These are phyloP conservation scores for Cyclina sinensis DNA, from an alignment of 1,140 invertebrate genomes.

Conservation along the genomic window DNA sequence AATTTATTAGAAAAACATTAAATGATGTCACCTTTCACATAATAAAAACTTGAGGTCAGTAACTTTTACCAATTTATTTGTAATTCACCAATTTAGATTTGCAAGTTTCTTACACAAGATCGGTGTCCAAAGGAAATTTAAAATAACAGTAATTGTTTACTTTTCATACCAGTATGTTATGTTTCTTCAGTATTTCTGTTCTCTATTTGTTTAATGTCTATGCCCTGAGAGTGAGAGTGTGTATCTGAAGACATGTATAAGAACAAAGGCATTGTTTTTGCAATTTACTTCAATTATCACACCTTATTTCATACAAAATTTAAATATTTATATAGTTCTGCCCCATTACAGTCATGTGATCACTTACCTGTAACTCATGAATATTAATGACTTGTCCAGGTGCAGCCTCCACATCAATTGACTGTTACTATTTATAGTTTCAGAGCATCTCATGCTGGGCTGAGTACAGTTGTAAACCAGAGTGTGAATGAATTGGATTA, in stretches of 20 bases:
- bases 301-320: neutral
- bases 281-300: neutral
- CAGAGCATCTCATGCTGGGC: constrained; percentile 23
- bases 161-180: neutral
- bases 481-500: constrained; percentile 2
- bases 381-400: constrained; percentile 4
- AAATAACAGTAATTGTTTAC: neutral
- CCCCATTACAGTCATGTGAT: neutral
- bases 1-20: too few relatives aligned
- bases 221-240: too few relatives aligned
- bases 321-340: neutral
- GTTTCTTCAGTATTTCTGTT: neutral
- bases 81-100: too few relatives aligned
- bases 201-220: too few relatives aligned
- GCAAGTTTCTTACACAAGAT: too few relatives aligned
- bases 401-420: constrained; percentile 3
- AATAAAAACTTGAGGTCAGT: too few relatives aligned
- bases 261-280: neutral
- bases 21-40: too few relatives aligned
- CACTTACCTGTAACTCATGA: constrained; percentile 5
- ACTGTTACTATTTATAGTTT: constrained; percentile 12
- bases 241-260: too few relatives aligned
- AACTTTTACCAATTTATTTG: too few relatives aligned
- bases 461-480: neutral
- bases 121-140: too few relatives aligned